phyloP scores from a whole-genome alignment of 2,113 vertebrate genomes.

The Gasterosteus aculeatus region DNA sequence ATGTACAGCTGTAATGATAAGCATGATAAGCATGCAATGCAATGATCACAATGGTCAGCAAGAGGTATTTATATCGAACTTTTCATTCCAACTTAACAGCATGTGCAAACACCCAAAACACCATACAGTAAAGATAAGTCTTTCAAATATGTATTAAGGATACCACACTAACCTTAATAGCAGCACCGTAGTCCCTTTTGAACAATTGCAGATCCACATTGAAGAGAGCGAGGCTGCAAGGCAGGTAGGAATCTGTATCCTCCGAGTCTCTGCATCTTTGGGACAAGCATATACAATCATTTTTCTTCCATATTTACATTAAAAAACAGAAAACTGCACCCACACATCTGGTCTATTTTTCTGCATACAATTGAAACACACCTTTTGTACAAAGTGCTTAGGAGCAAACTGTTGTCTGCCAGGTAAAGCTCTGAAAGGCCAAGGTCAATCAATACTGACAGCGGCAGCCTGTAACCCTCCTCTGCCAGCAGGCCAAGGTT shows the following conservation, averaged over 20 bases:
- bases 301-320: background rate
- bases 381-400: conserved; percentile 77
- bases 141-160: background rate
- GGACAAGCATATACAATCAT: background rate
- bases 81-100: background rate
- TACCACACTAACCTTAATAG: conserved; percentile 71
- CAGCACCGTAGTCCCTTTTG: conserved; percentile 61
- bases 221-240: conserved; percentile 82
- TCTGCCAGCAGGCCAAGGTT: conserved; percentile 81
- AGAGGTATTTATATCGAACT: background rate
- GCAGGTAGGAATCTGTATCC: conserved; percentile 77
- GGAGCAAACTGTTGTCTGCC: conserved; percentile 64
- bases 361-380: conserved; percentile 21
- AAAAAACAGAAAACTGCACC: background rate
- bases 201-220: conserved; percentile 68
- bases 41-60: background rate
- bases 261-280: conserved; percentile 81
- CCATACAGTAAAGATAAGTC: background rate
- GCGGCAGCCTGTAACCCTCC: conserved; percentile 73
- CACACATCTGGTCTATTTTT: background rate
- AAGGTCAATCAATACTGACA: conserved; percentile 71
- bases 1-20: background rate
- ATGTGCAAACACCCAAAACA: background rate
- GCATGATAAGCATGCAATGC: too few relatives aligned
- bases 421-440: conserved; percentile 71